Base-by-base conservation (phyloP, 1,140 invertebrate species). In the Pinna nobilis region DNA sequence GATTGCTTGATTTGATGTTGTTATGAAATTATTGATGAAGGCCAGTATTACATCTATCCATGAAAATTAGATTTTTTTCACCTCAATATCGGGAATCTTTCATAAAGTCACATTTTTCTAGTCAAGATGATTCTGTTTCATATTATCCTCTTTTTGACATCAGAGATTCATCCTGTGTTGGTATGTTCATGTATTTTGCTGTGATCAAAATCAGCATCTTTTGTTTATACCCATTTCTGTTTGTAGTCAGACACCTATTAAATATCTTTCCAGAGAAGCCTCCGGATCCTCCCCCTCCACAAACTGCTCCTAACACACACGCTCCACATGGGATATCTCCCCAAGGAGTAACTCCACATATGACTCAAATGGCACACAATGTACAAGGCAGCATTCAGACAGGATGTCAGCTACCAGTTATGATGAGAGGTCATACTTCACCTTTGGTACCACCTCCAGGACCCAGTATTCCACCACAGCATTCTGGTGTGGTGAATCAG, bases 331-430 rank as follows among this genome's bases (percentile, higher is more conserved):
- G 57, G 47, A 37, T 41, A 18, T 37, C 35, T 44, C 11, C 66
- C 30, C 28, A n/a, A 37, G 55, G 37, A 7, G 6, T 23, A 25
- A 39, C 51, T 25, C 20, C 59, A 57, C 53, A 69, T 25, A 37
- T 39, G 5, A 15, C 41, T 20, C 66, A 49, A 44, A 30, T 39
- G 9, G 44, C 57, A 23, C 33, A 37, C 25, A 33, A 44, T 23
- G 51, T 28, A 20, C 63, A 74, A 20, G 47, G 65, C 30, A 51
- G 1, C 63, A 70, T 20, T 41, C 49, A 39, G 35, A 55, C 32
- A 49, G 41, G 20, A 30, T 70, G 49, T 47, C 59, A n/a, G 55
- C 47, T 33, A n/a, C 59, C 13, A 70, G 60, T 35, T 23, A 20
- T 55, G 69, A 49, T 50, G 13, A 23, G 7, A 33, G 9, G 15